Evolutionary conservation across 2,888 invertebrate genomes (phyloP).

Genomic region (Lapara coniferarum): DNA sequence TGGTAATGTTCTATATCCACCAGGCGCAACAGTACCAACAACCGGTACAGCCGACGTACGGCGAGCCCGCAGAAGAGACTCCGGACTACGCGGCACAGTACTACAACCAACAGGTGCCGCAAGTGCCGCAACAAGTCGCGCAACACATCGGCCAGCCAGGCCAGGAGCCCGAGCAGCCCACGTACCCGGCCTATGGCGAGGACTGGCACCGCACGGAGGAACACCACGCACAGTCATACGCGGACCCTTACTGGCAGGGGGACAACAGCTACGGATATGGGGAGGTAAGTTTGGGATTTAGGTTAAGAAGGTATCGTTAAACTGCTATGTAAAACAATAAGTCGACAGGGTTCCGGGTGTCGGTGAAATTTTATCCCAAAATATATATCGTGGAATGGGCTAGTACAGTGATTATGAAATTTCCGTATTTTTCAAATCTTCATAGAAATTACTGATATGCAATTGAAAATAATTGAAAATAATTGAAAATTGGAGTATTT

Average conservation of each 20-base stretch:
- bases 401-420: too few species aligned
- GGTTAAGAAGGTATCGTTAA: neutral
- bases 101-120: conserved; percentile 41
- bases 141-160: conserved; percentile 28
- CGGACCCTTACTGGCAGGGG: conserved; percentile 60
- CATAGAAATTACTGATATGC: too few species aligned
- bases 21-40: conserved; percentile 51
- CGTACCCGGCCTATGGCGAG: conserved; percentile 35
- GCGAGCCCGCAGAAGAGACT: conserved; percentile 44
- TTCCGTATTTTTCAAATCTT: too few species aligned
- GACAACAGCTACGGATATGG: conserved; percentile 52
- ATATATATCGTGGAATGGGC: too few species aligned
- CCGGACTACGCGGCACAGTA: conserved; percentile 51
- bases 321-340: too few species aligned
- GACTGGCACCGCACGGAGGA: conserved; percentile 46
- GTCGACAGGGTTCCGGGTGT: too few species aligned
- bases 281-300: conserved; percentile 53
- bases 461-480: too few species aligned
- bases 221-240: conserved; percentile 47
- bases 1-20: neutral
- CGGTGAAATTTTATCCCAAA: too few species aligned
- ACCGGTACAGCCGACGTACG: conserved; percentile 39
- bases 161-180: conserved; percentile 31
- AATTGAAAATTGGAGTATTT: too few species aligned
- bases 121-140: conserved; percentile 28